Conservation (phyloP, 2,888 invertebrate genomes). For the Eupithecia subumbrata region DNA sequence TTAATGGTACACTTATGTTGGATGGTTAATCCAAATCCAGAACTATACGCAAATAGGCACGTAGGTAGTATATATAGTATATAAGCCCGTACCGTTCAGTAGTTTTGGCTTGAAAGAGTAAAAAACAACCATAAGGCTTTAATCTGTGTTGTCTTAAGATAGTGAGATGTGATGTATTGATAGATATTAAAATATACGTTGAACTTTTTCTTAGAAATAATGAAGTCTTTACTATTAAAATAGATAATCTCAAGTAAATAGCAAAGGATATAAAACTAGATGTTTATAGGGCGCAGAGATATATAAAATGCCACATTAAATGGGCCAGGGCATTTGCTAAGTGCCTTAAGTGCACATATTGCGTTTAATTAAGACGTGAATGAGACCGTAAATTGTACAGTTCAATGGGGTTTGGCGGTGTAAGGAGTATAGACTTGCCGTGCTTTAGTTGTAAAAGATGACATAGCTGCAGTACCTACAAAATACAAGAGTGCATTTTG, state of each 20-base stretch:
- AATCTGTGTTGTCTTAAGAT: too few species aligned
- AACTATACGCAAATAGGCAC: background rate
- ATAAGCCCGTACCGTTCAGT: background rate
- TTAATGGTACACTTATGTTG: background rate
- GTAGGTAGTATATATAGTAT: too few species aligned
- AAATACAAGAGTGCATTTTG: background rate
- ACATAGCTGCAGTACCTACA: background rate
- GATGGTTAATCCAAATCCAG: too few species aligned
- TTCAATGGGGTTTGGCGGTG: background rate
- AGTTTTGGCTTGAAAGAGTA: background rate
- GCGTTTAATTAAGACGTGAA: conserved; percentile 50
- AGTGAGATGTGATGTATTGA: too few species aligned
- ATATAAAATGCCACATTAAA: conserved; percentile 39
- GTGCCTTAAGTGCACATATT: conserved; percentile 34
- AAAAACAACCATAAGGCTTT: too few species aligned
- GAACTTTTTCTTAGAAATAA: background rate
- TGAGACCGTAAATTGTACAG: conserved; percentile 41
- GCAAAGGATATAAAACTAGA: conserved; percentile 28
- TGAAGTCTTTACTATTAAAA: background rate
- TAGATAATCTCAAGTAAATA: background rate
- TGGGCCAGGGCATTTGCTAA: conserved; percentile 23
- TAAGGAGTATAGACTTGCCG: conserved; percentile 3
- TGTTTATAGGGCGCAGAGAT: conserved; percentile 32
- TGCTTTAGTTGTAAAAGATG: background rate
- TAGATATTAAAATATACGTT: background rate